A percentile compares a stretch with the other conserved stretches of the same genome.
Evolutionary conservation across 2,888 invertebrate species (phyloP).

Genomic region (Sabellastarte sp.): DNA sequence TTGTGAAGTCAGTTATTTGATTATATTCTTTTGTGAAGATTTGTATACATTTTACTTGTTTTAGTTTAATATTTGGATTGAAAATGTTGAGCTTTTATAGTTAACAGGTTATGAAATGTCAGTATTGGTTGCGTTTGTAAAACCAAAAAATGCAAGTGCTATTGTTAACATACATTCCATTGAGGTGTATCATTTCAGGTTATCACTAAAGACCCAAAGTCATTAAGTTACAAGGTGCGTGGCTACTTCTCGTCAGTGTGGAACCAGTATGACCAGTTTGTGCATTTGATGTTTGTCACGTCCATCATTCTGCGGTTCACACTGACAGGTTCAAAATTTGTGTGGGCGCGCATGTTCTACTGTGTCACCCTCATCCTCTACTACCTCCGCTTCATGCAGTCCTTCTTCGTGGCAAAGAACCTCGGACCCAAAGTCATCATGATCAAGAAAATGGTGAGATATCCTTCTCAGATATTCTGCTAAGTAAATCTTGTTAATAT

Average conservation of each 20-base stretch:
- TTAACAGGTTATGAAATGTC: too few species aligned
- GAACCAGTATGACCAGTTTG: constrained; percentile 53
- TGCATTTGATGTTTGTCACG: constrained; percentile 46
- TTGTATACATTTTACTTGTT: too few species aligned
- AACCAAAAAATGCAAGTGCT: too few species aligned
- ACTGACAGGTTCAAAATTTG: constrained; percentile 34
- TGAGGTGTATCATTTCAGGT: constrained; percentile 36
- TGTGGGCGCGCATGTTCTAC: constrained; percentile 50
- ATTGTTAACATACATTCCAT: too few species aligned
- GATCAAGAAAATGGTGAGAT: constrained; percentile 57
- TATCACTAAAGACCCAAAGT: constrained; percentile 40
- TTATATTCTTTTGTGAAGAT: too few species aligned
- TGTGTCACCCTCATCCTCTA: constrained; percentile 49
- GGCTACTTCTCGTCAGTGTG: constrained; percentile 50
- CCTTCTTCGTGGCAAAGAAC: constrained; percentile 52
- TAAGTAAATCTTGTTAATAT: too few species aligned
- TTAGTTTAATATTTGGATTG: too few species aligned
- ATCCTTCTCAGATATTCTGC: too few species aligned
- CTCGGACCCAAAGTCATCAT: constrained; percentile 60
- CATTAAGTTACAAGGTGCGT: constrained; percentile 41
- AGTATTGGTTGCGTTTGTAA: too few species aligned
- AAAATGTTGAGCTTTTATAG: too few species aligned
- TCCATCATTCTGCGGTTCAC: constrained; percentile 47
- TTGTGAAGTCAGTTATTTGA: too few species aligned
- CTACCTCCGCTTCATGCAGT: constrained; percentile 54